A percentile compares a stretch with the other conserved stretches of the same genome.
phyloP scores from a whole-genome alignment of 2,797 vertebrate genomes.

The Leucoraja ocellata region DNA sequence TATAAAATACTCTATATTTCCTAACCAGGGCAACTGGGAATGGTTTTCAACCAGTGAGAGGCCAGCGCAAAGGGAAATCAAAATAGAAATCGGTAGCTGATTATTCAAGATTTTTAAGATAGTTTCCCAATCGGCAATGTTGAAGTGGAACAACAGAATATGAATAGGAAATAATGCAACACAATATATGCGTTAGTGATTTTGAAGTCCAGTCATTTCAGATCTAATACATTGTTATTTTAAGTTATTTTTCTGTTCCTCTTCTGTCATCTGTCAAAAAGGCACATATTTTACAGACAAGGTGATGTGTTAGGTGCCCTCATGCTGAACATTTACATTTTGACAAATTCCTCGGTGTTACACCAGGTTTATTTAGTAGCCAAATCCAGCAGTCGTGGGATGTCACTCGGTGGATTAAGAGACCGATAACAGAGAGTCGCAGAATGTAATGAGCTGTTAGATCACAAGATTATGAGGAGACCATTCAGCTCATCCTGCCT shows the following conservation, averaged over 20 bases:
- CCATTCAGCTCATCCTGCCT: background rate
- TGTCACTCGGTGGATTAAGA: slow-evolving; percentile 18
- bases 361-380: background rate
- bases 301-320: background rate
- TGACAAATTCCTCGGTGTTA: background rate
- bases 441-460: slow-evolving; percentile 12
- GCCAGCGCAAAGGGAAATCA: background rate
- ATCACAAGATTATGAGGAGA: background rate
- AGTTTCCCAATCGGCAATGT: background rate
- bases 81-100: background rate
- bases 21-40: background rate
- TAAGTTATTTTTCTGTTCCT: background rate
- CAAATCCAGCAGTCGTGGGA: background rate
- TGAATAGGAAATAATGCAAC: background rate
- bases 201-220: background rate
- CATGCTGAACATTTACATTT: slow-evolving; percentile 5
- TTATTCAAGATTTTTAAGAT: background rate
- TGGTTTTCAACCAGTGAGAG: background rate
- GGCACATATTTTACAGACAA: background rate
- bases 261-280: background rate
- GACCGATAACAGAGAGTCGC: background rate
- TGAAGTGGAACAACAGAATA: background rate
- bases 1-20: background rate
- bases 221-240: background rate
- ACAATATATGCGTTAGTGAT: background rate